These are phyloP conservation scores for Sylvicola cinctus DNA, from an alignment of 2,888 invertebrate species.

Conservation along the genomic window DNA sequence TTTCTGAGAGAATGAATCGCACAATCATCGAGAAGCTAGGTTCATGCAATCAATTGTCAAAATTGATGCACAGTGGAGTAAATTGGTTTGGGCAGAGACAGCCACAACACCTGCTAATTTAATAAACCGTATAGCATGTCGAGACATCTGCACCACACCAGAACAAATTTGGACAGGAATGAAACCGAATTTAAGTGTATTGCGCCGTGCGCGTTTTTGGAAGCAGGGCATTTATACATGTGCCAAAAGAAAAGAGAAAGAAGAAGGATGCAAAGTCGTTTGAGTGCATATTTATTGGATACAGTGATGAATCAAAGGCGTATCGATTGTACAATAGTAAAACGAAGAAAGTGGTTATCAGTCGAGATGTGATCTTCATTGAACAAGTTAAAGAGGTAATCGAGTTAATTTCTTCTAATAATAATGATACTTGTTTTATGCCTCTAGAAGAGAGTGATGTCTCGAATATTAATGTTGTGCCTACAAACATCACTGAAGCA, in stretches of 20 bases:
- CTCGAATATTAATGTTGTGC: no score
- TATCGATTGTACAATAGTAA: constrained; percentile 2
- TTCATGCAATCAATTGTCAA: constrained; percentile 1
- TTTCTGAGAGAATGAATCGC: constrained; percentile 4
- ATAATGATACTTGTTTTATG: constrained; percentile 1
- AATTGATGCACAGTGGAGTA: neutral
- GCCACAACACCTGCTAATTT: neutral
- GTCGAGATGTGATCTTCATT: constrained; percentile 3
- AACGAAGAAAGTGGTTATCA: neutral
- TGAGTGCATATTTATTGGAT: constrained; percentile 2
- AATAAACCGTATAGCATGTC: neutral
- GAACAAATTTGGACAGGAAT: neutral
- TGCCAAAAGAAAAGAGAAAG: constrained; percentile 8
- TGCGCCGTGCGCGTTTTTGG: constrained; percentile 3
- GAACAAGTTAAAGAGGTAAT: neutral
- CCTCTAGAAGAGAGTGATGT: neutral
- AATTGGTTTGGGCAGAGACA: constrained; percentile 2
- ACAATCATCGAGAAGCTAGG: constrained; percentile 5
- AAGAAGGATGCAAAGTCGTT: constrained; percentile 7
- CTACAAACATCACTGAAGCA: no score
- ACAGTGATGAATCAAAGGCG: neutral
- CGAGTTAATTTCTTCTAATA: neutral
- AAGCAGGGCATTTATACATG: neutral
- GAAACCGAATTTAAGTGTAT: neutral
- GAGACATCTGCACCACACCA: neutral